Percentiles rank a stretch among this genome's conserved stretches.
phyloP scores from a whole-genome alignment of 2,888 invertebrate genomes.

The Aelia acuminata region DNA sequence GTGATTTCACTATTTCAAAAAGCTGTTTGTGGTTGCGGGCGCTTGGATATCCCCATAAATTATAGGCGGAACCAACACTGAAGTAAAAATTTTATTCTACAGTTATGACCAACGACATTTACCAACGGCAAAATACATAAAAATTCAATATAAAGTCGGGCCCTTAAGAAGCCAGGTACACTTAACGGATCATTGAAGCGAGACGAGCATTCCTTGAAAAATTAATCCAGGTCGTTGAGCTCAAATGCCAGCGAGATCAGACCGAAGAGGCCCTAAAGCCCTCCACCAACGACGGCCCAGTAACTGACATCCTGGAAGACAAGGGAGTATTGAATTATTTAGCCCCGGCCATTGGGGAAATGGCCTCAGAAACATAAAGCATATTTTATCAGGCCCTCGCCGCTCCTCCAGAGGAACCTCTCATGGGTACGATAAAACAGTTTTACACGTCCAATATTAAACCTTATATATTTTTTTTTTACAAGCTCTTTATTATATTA shows the following conservation, averaged over 20 bases:
- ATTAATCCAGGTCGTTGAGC: neutral
- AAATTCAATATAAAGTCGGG: neutral
- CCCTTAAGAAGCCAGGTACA: neutral
- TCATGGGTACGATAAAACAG: conserved; percentile 36
- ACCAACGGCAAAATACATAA: neutral
- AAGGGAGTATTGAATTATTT: conserved; percentile 37
- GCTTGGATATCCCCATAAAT: neutral
- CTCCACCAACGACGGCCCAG: neutral
- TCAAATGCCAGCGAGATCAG: conserved; percentile 1
- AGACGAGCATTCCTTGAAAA: neutral
- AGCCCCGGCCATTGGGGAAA: neutral
- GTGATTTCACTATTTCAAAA: neutral
- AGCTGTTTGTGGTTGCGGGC: neutral
- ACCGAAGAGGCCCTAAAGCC: conserved; percentile 10
- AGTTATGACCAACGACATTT: neutral
- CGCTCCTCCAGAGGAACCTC: neutral
- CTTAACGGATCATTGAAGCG: conserved; percentile 2
- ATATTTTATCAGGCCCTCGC: conserved; percentile 49
- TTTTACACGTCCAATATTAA: conserved; percentile 46
- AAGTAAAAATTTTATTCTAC: neutral
- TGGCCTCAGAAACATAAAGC: conserved; percentile 47
- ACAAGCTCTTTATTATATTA: conserved; percentile 28
- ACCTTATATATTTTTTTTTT: conserved; percentile 14
- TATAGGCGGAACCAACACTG: neutral
- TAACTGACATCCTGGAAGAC: conserved; percentile 22